Base-by-base conservation (phyloP, 2,888 invertebrate species). In the Lottia gigantea region DNA sequence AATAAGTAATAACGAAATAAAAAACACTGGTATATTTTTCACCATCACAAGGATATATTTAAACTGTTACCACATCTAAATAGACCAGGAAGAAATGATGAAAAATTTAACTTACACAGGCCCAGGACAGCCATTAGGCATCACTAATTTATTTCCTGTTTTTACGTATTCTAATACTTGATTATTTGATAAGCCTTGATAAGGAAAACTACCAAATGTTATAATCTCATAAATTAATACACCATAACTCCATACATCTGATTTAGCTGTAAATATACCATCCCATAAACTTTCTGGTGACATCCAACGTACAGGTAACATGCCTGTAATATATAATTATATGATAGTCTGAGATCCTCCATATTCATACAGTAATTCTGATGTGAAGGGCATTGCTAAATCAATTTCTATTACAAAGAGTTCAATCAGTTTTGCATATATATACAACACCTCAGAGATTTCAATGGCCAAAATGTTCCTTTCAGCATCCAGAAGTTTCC, bases 261-360 rank as follows among this genome's bases (percentile, higher is more conserved):
- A 95, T 49, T 93, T 92, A 25, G 94, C 92, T 0, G 95, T 94
- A 88, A 95, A 96, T 69, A 95, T 91, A 15, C 96, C 96, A 31
- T 94, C 90, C 3, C 92, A 92, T 19, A 96, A 90, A 79, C 94
- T 94, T 89, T 96, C 96, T 0, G 96, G 96, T 0, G 96, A 93
- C 96, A 96, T 96, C 96, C 96, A 96, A 74, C 95, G 91, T 12
- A 96, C 95, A 0, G 95, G 95, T 78, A 95, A 89, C 93, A 95
- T 93, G 31, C 91, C 92, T 92, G 78, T 6, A 68, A 67, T 64
- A 40, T 47, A 23, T n/a, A 26, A 40, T 40, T 8, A 31, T 2
- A 3, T 3, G 2, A 31, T 40, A 40, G 7, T 31, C 3, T 31
- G 31, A 31, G 31, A 31, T n/a, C n/a, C 31, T 31, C 2, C 31